A percentile compares a stretch with the other conserved stretches of the same genome.
Conservation (phyloP, 2,797 vertebrate species). For the Lagodon rhomboides region DNA sequence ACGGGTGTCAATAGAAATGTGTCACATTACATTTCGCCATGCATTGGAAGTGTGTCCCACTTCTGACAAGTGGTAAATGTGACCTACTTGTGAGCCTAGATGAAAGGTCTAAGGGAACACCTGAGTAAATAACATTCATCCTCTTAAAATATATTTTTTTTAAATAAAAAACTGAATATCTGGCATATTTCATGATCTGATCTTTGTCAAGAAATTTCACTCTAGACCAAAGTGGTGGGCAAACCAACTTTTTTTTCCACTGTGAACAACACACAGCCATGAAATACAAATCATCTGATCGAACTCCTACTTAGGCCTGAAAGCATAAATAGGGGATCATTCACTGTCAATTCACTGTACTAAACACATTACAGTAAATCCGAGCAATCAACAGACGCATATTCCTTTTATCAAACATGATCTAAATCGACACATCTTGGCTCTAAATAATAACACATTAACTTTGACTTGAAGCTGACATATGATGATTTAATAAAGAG, state of each 20-base stretch:
- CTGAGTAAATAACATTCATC: neutral
- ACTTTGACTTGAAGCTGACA: neutral
- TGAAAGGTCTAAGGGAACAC: neutral
- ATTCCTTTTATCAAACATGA: neutral
- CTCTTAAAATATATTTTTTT: neutral
- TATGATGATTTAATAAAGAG: no score
- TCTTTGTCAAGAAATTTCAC: no score
- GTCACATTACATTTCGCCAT: neutral
- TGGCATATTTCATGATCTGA: no score
- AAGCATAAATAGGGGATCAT: neutral
- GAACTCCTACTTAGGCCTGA: neutral
- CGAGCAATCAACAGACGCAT: neutral
- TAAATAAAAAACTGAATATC: neutral
- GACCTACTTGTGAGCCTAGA: neutral
- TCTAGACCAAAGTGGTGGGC: no score
- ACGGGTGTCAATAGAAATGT: neutral
- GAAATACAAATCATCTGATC: neutral
- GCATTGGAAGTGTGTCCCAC: no score
- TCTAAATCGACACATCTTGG: neutral
- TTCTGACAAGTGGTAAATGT: neutral
- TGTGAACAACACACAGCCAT: neutral
- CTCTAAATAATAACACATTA: neutral
- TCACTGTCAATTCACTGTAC: neutral
- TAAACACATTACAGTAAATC: neutral
- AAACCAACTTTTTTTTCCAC: neutral